These are phyloP conservation scores for Phyto melanocephala DNA, from an alignment of 2,888 invertebrate species.

Conservation along the genomic window DNA sequence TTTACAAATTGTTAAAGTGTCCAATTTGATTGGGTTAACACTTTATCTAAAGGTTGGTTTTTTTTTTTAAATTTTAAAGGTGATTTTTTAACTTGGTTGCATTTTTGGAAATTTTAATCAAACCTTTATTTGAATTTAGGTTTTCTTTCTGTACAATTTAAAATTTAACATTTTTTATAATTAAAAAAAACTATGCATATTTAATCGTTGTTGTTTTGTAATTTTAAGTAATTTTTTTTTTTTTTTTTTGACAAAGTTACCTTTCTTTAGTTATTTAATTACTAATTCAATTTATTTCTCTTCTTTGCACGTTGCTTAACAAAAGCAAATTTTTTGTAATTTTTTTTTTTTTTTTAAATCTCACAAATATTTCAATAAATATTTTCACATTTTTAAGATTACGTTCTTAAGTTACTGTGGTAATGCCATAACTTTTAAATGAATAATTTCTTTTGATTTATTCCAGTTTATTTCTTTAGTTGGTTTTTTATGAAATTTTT, in stretches of 20 bases:
- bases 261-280: neutral
- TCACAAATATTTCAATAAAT: slow-evolving; percentile 27
- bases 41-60: no score
- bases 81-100: no score
- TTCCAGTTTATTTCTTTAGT: neutral
- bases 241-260: neutral
- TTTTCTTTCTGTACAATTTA: no score
- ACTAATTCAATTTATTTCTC: neutral
- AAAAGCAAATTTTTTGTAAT: slow-evolving; percentile 24
- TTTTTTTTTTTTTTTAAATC: slow-evolving; percentile 1
- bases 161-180: no score
- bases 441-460: neutral
- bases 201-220: no score
- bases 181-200: no score
- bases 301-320: slow-evolving; percentile 6
- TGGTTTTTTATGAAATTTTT: slow-evolving; percentile 34
- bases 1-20: no score
- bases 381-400: slow-evolving; percentile 1
- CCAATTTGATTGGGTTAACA: no score
- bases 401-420: neutral
- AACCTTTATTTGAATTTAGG: no score
- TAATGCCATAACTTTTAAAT: neutral
- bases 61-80: no score
- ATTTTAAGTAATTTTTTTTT: neutral
- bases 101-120: no score